A percentile compares a stretch with the other conserved stretches of the same genome.
Conservation (phyloP, 2,888 invertebrate species). For the Dolichopus griseipennis region DNA sequence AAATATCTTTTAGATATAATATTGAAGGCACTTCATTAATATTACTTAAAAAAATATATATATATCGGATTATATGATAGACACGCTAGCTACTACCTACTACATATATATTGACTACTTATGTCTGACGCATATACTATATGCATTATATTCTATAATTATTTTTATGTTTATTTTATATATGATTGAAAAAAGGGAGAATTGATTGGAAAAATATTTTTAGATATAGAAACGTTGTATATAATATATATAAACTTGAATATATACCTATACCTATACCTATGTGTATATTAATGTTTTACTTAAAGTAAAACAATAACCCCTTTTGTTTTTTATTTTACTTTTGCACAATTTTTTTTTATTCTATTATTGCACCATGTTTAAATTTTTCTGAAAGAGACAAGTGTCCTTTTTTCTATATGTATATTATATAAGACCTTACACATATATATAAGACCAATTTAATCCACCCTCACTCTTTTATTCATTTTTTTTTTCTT, state of each 20-base stretch:
- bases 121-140: background rate
- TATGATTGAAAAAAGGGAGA: background rate
- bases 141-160: background rate
- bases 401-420: background rate
- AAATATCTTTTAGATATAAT: too few species aligned
- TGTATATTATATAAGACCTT: too few species aligned
- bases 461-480: background rate
- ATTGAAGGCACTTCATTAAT: background rate
- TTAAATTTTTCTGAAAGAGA: background rate
- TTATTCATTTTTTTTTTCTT: background rate
- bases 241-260: background rate
- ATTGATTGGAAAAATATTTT: background rate
- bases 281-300: too few species aligned
- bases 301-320: background rate
- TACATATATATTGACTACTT: background rate
- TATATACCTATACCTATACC: background rate
- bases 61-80: slow-evolving; percentile 1
- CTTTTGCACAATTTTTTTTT: background rate
- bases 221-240: background rate
- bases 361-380: background rate
- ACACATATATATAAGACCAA: too few species aligned
- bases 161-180: background rate
- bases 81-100: background rate
- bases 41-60: background rate
- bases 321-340: background rate